Percentiles rank a stretch among this genome's conserved stretches.
phyloP scores from a whole-genome alignment of 1,140 invertebrate species.

The Drosophila aff. region DNA sequence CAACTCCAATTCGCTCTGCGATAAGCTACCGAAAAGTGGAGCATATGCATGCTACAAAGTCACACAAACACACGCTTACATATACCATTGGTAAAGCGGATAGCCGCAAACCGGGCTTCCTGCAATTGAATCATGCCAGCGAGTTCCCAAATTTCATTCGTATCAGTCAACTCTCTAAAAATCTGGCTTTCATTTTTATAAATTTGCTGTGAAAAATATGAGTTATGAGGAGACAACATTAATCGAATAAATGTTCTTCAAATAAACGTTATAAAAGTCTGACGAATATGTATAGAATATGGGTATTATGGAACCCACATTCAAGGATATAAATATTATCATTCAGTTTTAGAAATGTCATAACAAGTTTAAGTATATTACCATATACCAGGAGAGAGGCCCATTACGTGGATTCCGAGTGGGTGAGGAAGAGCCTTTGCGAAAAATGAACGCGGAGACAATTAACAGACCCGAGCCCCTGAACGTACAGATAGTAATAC shows the following conservation, averaged over 20 bases:
- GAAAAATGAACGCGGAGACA: neutral
- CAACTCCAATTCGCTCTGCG: constrained; percentile 27
- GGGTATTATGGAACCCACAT: no score
- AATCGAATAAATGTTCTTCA: no score
- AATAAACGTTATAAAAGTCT: no score
- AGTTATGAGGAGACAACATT: no score
- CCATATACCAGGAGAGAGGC: neutral
- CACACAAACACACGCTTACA: neutral
- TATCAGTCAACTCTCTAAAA: neutral
- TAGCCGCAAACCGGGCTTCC: constrained; percentile 1
- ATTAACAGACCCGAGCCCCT: constrained; percentile 11
- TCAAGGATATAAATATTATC: no score
- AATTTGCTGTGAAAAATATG: no score
- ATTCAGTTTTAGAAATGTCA: no score
- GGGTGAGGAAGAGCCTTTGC: neutral
- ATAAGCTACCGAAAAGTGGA: constrained; percentile 31
- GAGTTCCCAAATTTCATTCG: neutral
- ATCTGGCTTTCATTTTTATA: neutral
- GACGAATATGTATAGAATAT: no score
- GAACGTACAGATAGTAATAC: constrained; percentile 45
- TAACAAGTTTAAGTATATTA: no score
- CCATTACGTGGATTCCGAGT: neutral
- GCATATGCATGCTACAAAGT: constrained; percentile 1
- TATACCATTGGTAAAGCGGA: neutral
- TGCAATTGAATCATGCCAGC: neutral